phyloP scores from a whole-genome alignment of 2,888 invertebrate genomes.

The Lacanobia wlatinum region DNA sequence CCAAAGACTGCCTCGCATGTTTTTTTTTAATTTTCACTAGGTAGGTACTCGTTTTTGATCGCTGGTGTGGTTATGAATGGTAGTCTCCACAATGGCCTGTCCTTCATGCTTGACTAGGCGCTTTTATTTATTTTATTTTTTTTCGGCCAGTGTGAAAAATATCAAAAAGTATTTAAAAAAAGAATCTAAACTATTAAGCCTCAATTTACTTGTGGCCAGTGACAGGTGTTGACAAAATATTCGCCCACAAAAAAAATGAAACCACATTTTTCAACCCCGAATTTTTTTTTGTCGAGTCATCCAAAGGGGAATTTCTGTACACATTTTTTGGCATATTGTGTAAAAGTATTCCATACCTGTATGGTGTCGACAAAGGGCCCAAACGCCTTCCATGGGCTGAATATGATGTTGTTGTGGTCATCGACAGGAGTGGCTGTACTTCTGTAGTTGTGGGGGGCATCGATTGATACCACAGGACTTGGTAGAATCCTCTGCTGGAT shows the following conservation, averaged over 20 bases:
- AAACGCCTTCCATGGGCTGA: constrained; percentile 89
- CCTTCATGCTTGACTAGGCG: too few relatives aligned
- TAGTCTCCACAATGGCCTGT: not conserved
- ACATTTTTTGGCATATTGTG: constrained; percentile 7
- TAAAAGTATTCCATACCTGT: constrained; percentile 75
- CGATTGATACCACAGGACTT: constrained; percentile 85
- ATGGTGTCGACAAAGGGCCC: constrained; percentile 88
- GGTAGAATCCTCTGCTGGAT: constrained; percentile 87
- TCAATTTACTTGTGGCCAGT: not conserved
- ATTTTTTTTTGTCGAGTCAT: not conserved
- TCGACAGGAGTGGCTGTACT: constrained; percentile 80
- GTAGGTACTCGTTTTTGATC: not conserved
- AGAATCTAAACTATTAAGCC: too few relatives aligned
- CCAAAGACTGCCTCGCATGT: too few relatives aligned
- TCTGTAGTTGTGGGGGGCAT: constrained; percentile 74
- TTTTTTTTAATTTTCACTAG: not conserved
- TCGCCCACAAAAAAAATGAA: not conserved
- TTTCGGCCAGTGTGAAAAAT: not conserved
- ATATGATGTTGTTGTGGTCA: constrained; percentile 87
- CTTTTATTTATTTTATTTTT: not conserved
- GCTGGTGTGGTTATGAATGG: not conserved
- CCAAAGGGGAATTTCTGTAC: constrained; percentile 16
- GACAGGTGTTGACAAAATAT: constrained; percentile 4
- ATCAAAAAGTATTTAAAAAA: not conserved
- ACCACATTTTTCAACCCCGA: constrained; percentile 2